Evolutionary conservation across 2,113 vertebrate species (phyloP).

Genomic region (Sclerurus mexicanus): DNA sequence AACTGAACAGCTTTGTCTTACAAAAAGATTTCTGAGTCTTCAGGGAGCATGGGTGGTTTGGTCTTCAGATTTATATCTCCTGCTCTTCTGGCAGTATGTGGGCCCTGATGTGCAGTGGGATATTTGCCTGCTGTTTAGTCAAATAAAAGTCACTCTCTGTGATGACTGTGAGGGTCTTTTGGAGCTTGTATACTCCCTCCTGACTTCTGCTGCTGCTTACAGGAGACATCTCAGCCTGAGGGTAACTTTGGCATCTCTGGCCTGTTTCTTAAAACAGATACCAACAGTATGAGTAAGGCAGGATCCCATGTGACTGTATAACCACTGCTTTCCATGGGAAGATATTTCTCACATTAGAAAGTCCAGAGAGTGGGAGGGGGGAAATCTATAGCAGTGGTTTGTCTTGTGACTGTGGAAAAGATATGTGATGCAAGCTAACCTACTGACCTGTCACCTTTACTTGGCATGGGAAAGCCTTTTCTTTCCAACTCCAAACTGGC

Average conservation of each 20-base stretch:
- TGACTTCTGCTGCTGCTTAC: neutral
- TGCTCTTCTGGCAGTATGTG: neutral
- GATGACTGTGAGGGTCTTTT: neutral
- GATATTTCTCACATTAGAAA: conserved; percentile 45
- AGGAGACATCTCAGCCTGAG: neutral
- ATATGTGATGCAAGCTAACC: neutral
- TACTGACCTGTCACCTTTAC: conserved; percentile 11
- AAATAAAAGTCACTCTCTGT: neutral
- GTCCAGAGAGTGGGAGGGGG: conserved; percentile 7
- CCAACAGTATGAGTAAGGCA: conserved; percentile 38
- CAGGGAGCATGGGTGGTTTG: neutral
- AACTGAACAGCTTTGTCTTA: neutral
- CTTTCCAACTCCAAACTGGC: neutral
- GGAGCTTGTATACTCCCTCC: neutral
- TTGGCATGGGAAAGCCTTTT: neutral
- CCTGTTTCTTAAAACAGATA: neutral
- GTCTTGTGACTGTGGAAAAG: conserved; percentile 43
- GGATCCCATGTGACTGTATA: conserved; percentile 21
- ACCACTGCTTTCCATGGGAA: conserved; percentile 48
- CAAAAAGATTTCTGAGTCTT: neutral
- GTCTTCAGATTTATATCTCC: neutral
- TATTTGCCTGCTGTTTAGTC: neutral
- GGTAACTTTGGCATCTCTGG: conserved; percentile 18
- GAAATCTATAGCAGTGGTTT: conserved; percentile 18
- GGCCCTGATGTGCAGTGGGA: neutral